Conservation (phyloP, 2,797 vertebrate species). For the Oryzias sinensis region DNA sequence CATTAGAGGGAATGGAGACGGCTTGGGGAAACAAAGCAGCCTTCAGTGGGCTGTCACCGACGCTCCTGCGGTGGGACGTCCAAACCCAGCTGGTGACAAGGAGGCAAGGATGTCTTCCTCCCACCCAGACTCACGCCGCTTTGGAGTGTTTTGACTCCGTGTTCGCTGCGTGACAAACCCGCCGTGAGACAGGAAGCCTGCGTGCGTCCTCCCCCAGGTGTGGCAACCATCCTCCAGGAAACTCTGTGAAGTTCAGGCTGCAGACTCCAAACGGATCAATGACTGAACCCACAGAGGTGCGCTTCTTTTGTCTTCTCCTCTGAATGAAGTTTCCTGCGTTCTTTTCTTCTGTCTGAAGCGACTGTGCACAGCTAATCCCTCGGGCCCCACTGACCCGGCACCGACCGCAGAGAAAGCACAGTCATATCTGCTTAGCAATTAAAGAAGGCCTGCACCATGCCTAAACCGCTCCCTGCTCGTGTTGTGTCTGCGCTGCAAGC, state of each 20-base stretch:
- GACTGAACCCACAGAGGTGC: neutral
- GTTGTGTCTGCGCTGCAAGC: constrained; percentile 72
- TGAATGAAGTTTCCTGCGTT: constrained; percentile 15
- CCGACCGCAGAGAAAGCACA: constrained; percentile 52
- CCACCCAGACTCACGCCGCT: constrained; percentile 42
- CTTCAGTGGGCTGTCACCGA: constrained; percentile 76
- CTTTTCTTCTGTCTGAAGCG: constrained; percentile 41
- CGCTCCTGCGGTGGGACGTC: constrained; percentile 64
- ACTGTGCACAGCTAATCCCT: constrained; percentile 63
- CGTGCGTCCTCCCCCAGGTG: neutral
- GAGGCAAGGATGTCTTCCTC: constrained; percentile 66
- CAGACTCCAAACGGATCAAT: too few relatives aligned
- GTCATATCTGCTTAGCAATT: constrained; percentile 78
- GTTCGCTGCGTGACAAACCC: constrained; percentile 66
- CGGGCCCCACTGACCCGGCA: constrained; percentile 70
- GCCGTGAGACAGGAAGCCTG: constrained; percentile 42
- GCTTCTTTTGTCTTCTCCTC: constrained; percentile 9
- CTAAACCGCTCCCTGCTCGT: constrained; percentile 76
- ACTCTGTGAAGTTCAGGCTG: too few relatives aligned
- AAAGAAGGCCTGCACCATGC: constrained; percentile 76
- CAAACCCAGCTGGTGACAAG: constrained; percentile 63
- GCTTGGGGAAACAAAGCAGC: constrained; percentile 78
- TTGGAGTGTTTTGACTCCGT: constrained; percentile 63
- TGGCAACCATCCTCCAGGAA: too few relatives aligned
- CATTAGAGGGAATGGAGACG: constrained; percentile 78